Evolutionary conservation across 30 jellyfish, hydroid and myxozoan species (phyloP).

Genomic region (Hydractinia symbiolongicarpus): DNA sequence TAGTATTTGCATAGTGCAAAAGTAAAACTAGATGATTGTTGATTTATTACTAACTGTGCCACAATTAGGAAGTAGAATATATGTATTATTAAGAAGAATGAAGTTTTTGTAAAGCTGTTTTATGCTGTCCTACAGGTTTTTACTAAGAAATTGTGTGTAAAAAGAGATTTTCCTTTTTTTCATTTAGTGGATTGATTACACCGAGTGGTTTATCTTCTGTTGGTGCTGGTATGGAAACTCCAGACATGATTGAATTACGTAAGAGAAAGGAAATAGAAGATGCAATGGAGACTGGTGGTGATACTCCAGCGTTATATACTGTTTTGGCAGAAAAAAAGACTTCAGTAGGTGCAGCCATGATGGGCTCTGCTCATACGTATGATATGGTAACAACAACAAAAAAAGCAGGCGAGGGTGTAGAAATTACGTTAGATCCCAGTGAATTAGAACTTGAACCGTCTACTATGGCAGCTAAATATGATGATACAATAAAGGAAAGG

Average conservation of each 20-base stretch:
- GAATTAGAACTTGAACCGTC: constrained; percentile 98
- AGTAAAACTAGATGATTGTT: no score
- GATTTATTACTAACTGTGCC: no score
- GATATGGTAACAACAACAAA: constrained; percentile 39
- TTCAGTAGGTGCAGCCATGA: constrained; percentile 90
- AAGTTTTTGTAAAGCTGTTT: background rate
- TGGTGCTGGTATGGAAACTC: constrained; percentile 99
- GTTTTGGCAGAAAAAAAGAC: constrained; percentile 84
- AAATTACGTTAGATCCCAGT: constrained; percentile 92
- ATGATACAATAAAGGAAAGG: constrained; percentile 93
- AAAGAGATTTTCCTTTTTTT: background rate
- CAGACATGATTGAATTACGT: constrained; percentile 89
- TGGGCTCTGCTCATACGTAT: constrained; percentile 98
- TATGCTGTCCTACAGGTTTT: background rate
- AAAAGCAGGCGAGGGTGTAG: constrained; percentile 88
- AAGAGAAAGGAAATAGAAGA: constrained; percentile 98
- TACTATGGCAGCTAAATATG: constrained; percentile 99
- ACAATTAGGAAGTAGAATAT: no score
- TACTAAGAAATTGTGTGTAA: background rate
- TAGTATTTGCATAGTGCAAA: no score
- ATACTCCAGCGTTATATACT: constrained; percentile 88
- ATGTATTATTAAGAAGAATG: background rate
- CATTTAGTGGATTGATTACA: constrained; percentile 75
- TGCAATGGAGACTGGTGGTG: constrained; percentile 99
- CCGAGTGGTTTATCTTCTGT: constrained; percentile 97